phyloP scores from a whole-genome alignment of 2,888 invertebrate genomes.

The Ophion costatus region DNA sequence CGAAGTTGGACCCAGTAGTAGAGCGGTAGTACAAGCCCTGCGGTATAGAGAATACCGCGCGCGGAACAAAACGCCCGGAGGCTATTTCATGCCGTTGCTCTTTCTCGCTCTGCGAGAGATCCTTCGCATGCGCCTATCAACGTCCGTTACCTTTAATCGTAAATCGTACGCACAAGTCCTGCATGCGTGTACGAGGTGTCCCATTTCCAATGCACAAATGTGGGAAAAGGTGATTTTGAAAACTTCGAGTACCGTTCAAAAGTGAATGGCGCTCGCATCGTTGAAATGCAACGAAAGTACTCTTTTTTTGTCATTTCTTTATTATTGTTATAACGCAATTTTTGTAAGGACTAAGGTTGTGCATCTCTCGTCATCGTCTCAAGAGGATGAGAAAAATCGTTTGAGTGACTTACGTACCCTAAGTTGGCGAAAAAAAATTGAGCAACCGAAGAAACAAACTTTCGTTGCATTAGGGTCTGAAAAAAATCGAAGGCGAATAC shows the following conservation, averaged over 20 bases:
- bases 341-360: not conserved
- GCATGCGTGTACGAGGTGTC: not conserved
- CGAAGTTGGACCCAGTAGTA: slow-evolving; percentile 41
- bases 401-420: not conserved
- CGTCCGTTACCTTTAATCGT: slow-evolving; percentile 49
- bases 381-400: not conserved
- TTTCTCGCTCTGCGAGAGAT: not conserved
- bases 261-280: not conserved
- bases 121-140: slow-evolving; percentile 2
- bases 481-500: too few relatives aligned
- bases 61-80: slow-evolving; percentile 40
- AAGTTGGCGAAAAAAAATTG: not conserved
- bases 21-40: not conserved
- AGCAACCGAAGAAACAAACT: not conserved
- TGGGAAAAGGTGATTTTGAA: not conserved
- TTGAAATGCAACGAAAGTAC: not conserved
- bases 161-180: slow-evolving; percentile 49
- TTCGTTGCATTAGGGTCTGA: not conserved
- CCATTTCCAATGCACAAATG: too few relatives aligned
- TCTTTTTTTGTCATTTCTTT: not conserved
- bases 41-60: not conserved
- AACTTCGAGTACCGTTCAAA: too few relatives aligned
- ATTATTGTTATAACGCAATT: not conserved
- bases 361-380: not conserved
- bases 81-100: slow-evolving; percentile 2